A percentile compares a stretch with the other conserved stretches of the same genome.
phyloP scores from a whole-genome alignment of 2,797 vertebrate species.

The Gymnothorax reevesii region DNA sequence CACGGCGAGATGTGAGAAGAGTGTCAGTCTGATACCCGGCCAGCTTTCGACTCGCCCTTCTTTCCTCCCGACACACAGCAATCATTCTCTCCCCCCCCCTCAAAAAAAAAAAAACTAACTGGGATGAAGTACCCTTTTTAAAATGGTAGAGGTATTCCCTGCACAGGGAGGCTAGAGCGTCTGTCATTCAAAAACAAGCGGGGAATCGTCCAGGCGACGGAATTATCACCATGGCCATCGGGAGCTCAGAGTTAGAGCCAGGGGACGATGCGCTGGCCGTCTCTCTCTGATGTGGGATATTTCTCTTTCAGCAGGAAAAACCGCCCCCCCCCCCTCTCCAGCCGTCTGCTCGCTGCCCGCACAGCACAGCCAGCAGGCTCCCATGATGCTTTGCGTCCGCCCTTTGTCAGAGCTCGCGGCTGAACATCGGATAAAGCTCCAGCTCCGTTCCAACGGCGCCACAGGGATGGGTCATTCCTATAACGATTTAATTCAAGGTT shows the following conservation, averaged over 20 bases:
- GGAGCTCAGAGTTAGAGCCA: slow-evolving; percentile 35
- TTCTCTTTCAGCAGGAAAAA: slow-evolving; percentile 12
- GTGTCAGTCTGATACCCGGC: slow-evolving; percentile 19
- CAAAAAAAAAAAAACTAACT: slow-evolving; percentile 44
- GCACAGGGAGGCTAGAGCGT: slow-evolving; percentile 15
- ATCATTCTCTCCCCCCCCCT: slow-evolving; percentile 20
- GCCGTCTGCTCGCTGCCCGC: neutral
- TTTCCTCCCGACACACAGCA: slow-evolving; percentile 25
- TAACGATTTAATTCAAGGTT: neutral
- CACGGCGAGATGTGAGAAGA: slow-evolving; percentile 3
- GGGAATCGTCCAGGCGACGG: slow-evolving; percentile 15
- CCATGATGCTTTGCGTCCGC: neutral
- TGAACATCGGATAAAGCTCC: neutral
- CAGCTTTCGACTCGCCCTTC: slow-evolving; percentile 23
- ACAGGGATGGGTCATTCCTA: neutral
- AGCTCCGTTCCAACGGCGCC: neutral
- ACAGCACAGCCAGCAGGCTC: neutral
- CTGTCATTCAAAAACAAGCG: slow-evolving; percentile 31
- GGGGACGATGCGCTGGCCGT: slow-evolving; percentile 9
- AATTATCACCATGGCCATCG: slow-evolving; percentile 40
- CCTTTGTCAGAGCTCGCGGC: neutral
- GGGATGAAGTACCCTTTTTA: slow-evolving; percentile 37
- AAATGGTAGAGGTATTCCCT: slow-evolving; percentile 33
- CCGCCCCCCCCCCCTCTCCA: slow-evolving; percentile 27
- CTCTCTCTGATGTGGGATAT: slow-evolving; percentile 5